Evolutionary conservation across 2,797 vertebrate genomes (phyloP).

Genomic region (Chloroceryle inda): DNA sequence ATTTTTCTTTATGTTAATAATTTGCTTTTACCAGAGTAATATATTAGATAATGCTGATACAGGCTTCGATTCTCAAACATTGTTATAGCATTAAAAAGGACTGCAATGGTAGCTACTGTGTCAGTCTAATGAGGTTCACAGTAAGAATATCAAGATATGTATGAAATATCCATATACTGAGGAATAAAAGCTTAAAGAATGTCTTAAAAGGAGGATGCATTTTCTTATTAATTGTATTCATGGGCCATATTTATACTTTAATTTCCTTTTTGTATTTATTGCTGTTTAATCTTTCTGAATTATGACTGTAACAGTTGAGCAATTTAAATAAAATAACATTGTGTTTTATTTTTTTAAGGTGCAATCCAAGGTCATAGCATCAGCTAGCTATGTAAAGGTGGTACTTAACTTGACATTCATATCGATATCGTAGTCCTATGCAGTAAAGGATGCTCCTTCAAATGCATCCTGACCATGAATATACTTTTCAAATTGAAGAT

Average conservation of each 20-base stretch:
- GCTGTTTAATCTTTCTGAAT: not conserved
- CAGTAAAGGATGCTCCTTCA: not conserved
- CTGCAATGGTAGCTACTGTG: not conserved
- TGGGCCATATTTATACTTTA: not conserved
- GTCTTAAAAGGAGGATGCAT: not conserved
- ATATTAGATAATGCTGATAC: not conserved
- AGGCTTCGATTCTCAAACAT: not conserved
- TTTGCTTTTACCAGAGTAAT: conserved; percentile 42
- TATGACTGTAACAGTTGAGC: not conserved
- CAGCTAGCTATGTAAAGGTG: not conserved
- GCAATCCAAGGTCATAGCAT: not conserved
- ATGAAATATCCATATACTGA: not conserved
- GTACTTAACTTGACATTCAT: not conserved
- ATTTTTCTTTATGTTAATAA: conserved; percentile 34
- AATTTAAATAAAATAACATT: not conserved
- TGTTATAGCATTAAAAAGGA: not conserved
- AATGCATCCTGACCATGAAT: not conserved
- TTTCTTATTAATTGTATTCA: not conserved
- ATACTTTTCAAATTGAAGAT: not conserved
- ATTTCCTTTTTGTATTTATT: not conserved
- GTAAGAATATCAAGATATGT: not conserved
- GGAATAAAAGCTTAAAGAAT: not conserved
- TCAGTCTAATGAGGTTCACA: not conserved
- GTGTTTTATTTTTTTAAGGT: not conserved
- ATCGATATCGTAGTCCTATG: accelerated